phyloP scores from a whole-genome alignment of 2,888 invertebrate species.

The Xanthorhoe designata region DNA sequence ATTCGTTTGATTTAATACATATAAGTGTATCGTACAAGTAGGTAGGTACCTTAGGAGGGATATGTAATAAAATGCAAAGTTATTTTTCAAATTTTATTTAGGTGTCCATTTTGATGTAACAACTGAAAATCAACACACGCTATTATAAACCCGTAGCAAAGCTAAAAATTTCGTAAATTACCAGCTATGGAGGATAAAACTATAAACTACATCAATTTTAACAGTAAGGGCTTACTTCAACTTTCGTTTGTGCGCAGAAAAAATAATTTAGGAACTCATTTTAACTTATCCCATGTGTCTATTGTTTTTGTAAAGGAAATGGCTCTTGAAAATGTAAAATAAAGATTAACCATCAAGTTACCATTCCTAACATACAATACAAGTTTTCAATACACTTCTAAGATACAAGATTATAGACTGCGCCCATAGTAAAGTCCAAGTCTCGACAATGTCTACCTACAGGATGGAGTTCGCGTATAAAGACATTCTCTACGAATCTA shows the following conservation, averaged over 20 bases:
- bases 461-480: slow-evolving; percentile 40
- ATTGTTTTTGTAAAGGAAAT: slow-evolving; percentile 24
- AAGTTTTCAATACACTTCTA: slow-evolving; percentile 38
- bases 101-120: slow-evolving; percentile 78
- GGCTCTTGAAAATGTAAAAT: slow-evolving; percentile 22
- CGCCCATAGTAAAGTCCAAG: slow-evolving; percentile 32
- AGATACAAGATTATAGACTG: slow-evolving; percentile 30
- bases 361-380: slow-evolving; percentile 42
- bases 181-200: slow-evolving; percentile 59
- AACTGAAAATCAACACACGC: slow-evolving; percentile 77
- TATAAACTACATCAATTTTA: slow-evolving; percentile 49
- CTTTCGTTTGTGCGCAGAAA: slow-evolving; percentile 58
- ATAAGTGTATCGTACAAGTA: no score
- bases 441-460: slow-evolving; percentile 29
- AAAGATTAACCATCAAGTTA: slow-evolving; percentile 38
- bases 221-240: slow-evolving; percentile 52
- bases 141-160: slow-evolving; percentile 81
- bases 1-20: slow-evolving; percentile 51
- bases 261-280: slow-evolving; percentile 46
- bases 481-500: slow-evolving; percentile 28
- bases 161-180: slow-evolving; percentile 70
- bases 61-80: slow-evolving; percentile 45
- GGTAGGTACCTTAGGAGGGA: neutral
- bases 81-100: slow-evolving; percentile 75
- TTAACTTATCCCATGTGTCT: slow-evolving; percentile 30